Evolutionary conservation across 2,888 invertebrate genomes (phyloP).

Genomic region (Tenthredo distinguenda): DNA sequence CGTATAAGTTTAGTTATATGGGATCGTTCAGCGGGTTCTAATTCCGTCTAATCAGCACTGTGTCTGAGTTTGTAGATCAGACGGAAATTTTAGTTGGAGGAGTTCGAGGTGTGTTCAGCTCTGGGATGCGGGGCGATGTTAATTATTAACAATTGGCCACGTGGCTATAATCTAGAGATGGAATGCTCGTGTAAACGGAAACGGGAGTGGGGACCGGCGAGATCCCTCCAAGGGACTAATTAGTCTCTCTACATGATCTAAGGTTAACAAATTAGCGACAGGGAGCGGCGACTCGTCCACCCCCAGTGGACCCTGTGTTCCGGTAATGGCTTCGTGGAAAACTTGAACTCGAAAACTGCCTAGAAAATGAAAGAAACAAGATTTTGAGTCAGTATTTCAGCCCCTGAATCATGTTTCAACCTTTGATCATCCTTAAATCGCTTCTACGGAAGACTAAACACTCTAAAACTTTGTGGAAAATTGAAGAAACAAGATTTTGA

Average conservation of each 20-base stretch:
- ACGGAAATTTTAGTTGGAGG: neutral
- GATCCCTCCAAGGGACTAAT: neutral
- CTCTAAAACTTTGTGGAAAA: neutral
- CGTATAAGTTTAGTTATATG: neutral
- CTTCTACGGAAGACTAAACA: too few relatives aligned
- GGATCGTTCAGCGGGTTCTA: neutral
- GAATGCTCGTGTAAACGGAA: neutral
- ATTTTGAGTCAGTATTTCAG: neutral
- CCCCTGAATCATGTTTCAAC: neutral
- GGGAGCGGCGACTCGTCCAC: neutral
- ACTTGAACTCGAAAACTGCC: neutral
- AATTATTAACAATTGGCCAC: neutral
- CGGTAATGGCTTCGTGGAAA: neutral
- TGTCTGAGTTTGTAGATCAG: neutral
- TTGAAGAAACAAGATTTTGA: neutral
- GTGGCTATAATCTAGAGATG: neutral
- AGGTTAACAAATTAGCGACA: neutral
- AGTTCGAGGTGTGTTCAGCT: neutral
- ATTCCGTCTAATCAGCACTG: neutral
- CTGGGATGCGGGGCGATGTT: neutral
- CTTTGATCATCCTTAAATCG: too few relatives aligned
- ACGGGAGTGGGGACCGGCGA: neutral
- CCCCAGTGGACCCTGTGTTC: neutral
- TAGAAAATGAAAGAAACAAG: neutral
- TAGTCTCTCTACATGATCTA: constrained; percentile 1